Evolutionary conservation across 1,140 invertebrate genomes (phyloP).

Genomic region (Drosophila chauvacae): DNA sequence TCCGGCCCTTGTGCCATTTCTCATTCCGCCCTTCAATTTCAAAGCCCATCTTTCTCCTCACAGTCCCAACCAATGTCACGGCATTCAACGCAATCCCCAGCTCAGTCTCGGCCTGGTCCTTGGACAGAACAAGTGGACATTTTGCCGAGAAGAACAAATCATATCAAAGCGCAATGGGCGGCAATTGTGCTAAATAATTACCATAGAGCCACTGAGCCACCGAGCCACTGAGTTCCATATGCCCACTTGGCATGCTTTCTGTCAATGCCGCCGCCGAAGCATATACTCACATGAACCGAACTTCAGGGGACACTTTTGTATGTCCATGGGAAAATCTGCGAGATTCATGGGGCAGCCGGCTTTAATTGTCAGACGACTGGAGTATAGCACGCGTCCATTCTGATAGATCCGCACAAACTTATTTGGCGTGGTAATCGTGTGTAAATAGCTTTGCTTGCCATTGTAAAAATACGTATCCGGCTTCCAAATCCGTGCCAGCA

Average conservation of each 20-base stretch:
- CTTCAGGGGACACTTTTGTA: conserved; percentile 92
- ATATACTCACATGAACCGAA: conserved; percentile 93
- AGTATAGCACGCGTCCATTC: conserved; percentile 94
- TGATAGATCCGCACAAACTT: conserved; percentile 93
- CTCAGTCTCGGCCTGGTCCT: conserved; percentile 24
- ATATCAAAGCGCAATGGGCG: conserved; percentile 67
- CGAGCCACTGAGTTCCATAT: neutral
- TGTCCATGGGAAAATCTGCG: conserved; percentile 96
- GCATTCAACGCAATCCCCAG: conserved; percentile 35
- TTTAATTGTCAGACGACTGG: conserved; percentile 93
- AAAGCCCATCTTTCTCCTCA: conserved; percentile 34
- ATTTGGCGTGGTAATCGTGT: conserved; percentile 95
- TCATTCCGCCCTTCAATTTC: conserved; percentile 19
- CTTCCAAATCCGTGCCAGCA: conserved; percentile 93
- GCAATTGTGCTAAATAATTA: conserved; percentile 77
- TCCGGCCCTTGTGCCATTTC: conserved; percentile 28
- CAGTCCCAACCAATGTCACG: conserved; percentile 55
- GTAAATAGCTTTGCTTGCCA: conserved; percentile 92
- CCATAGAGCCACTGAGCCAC: conserved; percentile 15
- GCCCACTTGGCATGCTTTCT: conserved; percentile 12
- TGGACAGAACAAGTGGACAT: conserved; percentile 64
- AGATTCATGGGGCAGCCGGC: conserved; percentile 97
- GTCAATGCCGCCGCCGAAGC: neutral
- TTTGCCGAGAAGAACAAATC: conserved; percentile 45
- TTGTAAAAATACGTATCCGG: conserved; percentile 96